Evolutionary conservation across 2,797 vertebrate species (phyloP).

Genomic region (Gymnoscopelus braueri): DNA sequence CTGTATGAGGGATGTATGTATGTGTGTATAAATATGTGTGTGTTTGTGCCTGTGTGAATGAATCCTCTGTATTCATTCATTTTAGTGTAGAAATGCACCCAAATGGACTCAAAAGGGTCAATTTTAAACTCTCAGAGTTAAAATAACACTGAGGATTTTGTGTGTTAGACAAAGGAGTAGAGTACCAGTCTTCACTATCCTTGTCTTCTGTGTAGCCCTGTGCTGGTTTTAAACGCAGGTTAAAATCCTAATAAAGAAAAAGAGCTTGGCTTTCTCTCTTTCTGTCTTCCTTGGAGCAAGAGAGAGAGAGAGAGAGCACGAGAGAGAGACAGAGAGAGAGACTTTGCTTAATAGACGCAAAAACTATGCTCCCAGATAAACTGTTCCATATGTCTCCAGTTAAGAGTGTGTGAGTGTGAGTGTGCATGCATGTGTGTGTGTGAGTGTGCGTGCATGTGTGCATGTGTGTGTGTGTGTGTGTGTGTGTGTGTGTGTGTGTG

Average conservation of each 20-base stretch:
- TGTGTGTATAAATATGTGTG: constrained; percentile 1
- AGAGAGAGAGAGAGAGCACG: neutral
- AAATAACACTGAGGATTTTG: constrained; percentile 5
- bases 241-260: constrained; percentile 58
- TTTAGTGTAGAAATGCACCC: neutral
- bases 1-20: neutral
- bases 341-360: constrained; percentile 70
- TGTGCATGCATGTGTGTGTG: constrained; percentile 7
- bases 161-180: constrained; percentile 11
- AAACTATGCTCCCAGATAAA: constrained; percentile 71
- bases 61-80: neutral
- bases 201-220: neutral
- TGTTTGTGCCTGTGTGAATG: neutral
- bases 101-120: neutral
- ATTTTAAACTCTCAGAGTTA: neutral
- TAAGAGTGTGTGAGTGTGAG: neutral
- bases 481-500: neutral
- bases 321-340: neutral
- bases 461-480: constrained; percentile 11
- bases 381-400: constrained; percentile 74
- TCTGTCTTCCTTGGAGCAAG: constrained; percentile 20
- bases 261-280: constrained; percentile 59
- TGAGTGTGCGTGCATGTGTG: constrained; percentile 12
- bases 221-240: constrained; percentile 37
- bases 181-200: neutral